Base-by-base conservation (phyloP, 2,888 invertebrate genomes). In the Drosophila hamatofila region DNA sequence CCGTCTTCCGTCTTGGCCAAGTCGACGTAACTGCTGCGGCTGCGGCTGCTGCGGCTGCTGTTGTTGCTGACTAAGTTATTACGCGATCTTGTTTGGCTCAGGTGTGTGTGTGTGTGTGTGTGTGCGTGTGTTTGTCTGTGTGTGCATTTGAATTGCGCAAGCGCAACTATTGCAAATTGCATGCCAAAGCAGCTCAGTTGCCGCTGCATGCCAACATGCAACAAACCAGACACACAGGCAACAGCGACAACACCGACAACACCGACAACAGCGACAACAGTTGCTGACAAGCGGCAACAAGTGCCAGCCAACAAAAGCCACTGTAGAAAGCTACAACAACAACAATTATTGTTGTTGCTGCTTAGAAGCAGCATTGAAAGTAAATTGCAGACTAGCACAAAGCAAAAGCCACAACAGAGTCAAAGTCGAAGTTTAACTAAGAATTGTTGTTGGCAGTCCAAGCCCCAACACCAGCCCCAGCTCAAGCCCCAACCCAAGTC, bases 81-180 rank as follows among this genome's bases (percentile, higher is more conserved):
- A 80, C 79, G 79, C 79, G 79, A 80, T 80, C 80, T 79, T 79
- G 80, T 80, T 79, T 76, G 73, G 52, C 70, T 65, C 67, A 76
- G 55, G 49, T 67, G 65, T 56, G 7, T 30, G 18, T 76, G 42
- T 62, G 35, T 70, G 55, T 68, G 51, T 64, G 55, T 70, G 27
- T 67, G 44, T 62, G 55, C 62, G 44, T 65, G 39, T 68, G 35
- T 69, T 49, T 79, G 70, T 72, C 72, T 68, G 39, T 73, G 61
- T 80, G 75, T 74, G 83, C 83, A 88, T 84, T 84, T 84, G 84
- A 84, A 88, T 85, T 85, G 84, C 84, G 88, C 84, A 84, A 84
- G 88, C 86, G 81, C 88, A 85, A 83, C 88, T 85, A 88, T 85
- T 85, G 84, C 84, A 85, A 85, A 85, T 85, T 85, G 88, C 86